Evolutionary conservation across 2,113 vertebrate genomes (phyloP), one percentile per base, ranked within the genome.

Genomic region (Trematomus loennbergii): DNA sequence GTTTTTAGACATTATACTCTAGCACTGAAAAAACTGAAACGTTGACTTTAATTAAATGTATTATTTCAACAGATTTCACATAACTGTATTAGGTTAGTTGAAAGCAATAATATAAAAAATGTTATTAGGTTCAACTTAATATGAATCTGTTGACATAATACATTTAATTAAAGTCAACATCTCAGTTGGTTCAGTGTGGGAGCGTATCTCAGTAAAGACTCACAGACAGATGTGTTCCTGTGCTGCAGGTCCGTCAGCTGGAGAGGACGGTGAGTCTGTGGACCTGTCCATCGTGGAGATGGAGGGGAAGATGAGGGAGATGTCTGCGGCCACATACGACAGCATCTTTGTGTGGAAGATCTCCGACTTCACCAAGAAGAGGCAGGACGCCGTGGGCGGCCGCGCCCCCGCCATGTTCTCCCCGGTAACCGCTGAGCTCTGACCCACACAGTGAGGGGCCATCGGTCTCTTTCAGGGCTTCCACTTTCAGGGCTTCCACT

Each of bases 281-380:
- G 98, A 99, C 77, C 89, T 99, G 90, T 96, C 97, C 43, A 93
- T 99, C 88, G 97, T 97, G 0, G 98, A 98, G 93, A 96, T 99
- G 96, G 97, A 98, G 76, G 96, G 96, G 12, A 96, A 96, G 78
- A 93, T 99, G 77, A 96, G 94, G 22, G 97, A 94, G 77, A 92
- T 98, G 95, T 96, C 97, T 3, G 96, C 96, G 0, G 96, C 97
- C 79, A 98, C 97, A 17, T 97, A 96, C 0, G 97, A 99, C 0
- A 98, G 98, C 0, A 90, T 98, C 73, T 98, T 99, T 65, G 82
- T 99, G 81, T 99, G 98, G 98, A 99, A 98, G 93, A 98, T 99
- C 76, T 95, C 96, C 0, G 97, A 99, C 40, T 97, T 99, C 65
- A 94, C 95, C 81, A 94, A 97, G 88, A 99, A 98, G 87, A 96